Conservation (phyloP, 2,797 vertebrate species). For the Hydrolagus colliei region DNA sequence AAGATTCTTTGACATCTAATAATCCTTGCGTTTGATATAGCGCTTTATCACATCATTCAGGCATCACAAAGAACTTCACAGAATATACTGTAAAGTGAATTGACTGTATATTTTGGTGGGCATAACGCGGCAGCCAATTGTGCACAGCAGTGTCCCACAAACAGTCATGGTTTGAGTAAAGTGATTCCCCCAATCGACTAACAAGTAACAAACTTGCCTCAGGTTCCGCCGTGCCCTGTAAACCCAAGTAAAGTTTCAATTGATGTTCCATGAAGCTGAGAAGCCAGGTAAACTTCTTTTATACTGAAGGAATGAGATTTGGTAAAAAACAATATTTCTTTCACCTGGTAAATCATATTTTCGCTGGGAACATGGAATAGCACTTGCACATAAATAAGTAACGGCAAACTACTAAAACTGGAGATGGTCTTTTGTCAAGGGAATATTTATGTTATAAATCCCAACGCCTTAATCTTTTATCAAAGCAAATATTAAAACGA, state of each 20-base stretch:
- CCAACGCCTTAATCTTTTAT: background rate
- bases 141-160: too few relatives aligned
- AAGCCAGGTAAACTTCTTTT: background rate
- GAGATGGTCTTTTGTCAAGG: background rate
- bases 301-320: background rate
- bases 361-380: background rate
- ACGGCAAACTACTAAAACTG: background rate
- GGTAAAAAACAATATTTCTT: background rate
- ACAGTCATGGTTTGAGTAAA: too few relatives aligned
- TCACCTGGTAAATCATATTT: background rate
- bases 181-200: too few relatives aligned
- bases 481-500: conserved; percentile 18
- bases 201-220: too few relatives aligned
- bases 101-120: too few relatives aligned
- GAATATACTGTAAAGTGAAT: too few relatives aligned
- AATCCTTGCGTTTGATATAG: too few relatives aligned
- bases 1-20: too few relatives aligned
- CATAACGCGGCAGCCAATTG: too few relatives aligned
- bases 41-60: too few relatives aligned
- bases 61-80: too few relatives aligned
- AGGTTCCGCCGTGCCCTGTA: background rate
- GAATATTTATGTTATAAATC: background rate
- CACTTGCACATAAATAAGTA: background rate
- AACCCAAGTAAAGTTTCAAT: background rate
- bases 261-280: background rate